A percentile compares a stretch with the other conserved stretches of the same genome.
phyloP scores from a whole-genome alignment of 2,113 vertebrate genomes.

The Corvus hawaiiensis region DNA sequence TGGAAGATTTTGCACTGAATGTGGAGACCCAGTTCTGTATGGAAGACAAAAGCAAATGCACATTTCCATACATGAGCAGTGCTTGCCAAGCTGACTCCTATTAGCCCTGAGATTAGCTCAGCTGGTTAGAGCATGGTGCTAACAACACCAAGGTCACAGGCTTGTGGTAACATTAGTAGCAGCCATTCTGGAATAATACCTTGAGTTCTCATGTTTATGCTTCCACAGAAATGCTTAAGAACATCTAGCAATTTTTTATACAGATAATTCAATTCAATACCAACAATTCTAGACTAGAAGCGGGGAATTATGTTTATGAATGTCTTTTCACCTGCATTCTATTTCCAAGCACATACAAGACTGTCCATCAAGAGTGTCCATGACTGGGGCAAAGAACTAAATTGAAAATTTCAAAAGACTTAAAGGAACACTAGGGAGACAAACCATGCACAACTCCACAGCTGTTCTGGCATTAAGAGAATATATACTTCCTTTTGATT shows the following conservation, averaged over 20 bases:
- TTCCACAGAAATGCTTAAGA: background rate
- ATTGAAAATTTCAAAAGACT: background rate
- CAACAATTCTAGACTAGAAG: background rate
- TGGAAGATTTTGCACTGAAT: background rate
- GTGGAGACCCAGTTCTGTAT: background rate
- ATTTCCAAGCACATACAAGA: background rate
- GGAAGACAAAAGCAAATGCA: background rate
- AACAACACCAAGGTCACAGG: fast-evolving
- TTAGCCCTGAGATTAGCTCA: background rate
- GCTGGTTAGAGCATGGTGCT: background rate
- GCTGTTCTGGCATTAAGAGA: background rate
- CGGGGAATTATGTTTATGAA: background rate
- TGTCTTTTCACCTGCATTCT: background rate
- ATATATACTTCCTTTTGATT: background rate
- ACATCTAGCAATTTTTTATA: background rate
- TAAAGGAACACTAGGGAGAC: background rate
- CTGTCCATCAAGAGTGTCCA: background rate
- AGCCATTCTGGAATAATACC: background rate
- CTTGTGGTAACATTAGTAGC: background rate
- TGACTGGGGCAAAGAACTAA: background rate
- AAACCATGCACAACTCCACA: background rate
- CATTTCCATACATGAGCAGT: background rate
- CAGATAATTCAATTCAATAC: background rate
- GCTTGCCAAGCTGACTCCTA: background rate
- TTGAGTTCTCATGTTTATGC: background rate